Evolutionary conservation across 2,113 vertebrate species (phyloP), one percentile per base, ranked within the genome.

Genomic region (Etheostoma cragini): DNA sequence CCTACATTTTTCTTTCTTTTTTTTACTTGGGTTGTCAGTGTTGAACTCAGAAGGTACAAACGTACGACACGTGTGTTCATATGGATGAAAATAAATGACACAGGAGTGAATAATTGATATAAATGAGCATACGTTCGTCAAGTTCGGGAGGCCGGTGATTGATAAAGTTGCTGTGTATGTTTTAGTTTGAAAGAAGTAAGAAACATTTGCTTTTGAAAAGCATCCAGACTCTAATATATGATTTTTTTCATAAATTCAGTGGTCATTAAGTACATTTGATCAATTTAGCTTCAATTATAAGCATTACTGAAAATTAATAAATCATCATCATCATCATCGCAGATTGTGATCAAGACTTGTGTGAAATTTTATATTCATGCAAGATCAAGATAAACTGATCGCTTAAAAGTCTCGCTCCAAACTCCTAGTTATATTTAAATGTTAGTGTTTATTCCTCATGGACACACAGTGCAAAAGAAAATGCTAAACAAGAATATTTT

Each of bases 401-500:
- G 62, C 82, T 85, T 82, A 72, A 82, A 84, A 84, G 64, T 83
- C 86, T 83, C 24, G n/a, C 82, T 82, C 83, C 80, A 76, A 91
- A 91, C 87, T 89, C 81, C 83, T 78, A 84, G 78, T 91, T 93
- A 84, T 85, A 82, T 94, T 90, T 90, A 90, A 93, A 92, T 90
- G 88, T 92, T 90, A 72, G 82, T 93, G 88, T 91, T 94, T 94
- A 93, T 94, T 94, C 93, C 93, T 87, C 81, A 81, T 10, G 93
- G 94, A 93, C 85, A 72, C 66, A 46, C 77, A 75, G 84, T 85
- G 88, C 77, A 84, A 80, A 88, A 69, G 77, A 90, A 94, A 92
- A 92, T 90, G 91, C 92, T 92, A 93, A 94, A 95, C 92, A 95
- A 94, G 93, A 93, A 93, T 85, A 91, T 92, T 94, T 95, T 94